Conservation (phyloP, 2,797 vertebrate genomes). For the Taeniopygia guttata region DNA sequence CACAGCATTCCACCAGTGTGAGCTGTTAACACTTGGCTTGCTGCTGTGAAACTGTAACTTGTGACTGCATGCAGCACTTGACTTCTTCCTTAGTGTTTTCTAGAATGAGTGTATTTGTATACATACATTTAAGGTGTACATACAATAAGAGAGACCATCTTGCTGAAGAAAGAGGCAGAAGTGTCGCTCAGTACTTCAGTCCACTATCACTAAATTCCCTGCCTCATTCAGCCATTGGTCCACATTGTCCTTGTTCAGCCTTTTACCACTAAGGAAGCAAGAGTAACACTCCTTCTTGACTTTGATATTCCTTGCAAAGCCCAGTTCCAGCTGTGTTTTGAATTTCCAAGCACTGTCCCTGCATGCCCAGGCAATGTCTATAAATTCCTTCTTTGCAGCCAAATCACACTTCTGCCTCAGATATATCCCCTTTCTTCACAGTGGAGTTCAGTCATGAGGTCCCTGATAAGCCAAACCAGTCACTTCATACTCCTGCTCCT, state of each 20-base stretch:
- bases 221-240: accelerated
- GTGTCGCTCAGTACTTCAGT: background rate
- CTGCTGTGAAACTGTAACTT: background rate
- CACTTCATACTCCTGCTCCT: background rate
- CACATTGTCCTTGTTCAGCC: background rate
- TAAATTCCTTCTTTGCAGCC: background rate
- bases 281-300: background rate
- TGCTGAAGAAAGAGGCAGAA: background rate
- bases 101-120: background rate
- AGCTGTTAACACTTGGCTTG: background rate
- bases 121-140: background rate
- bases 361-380: background rate
- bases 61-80: background rate
- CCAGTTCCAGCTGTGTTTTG: background rate
- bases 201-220: background rate
- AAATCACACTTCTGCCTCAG: background rate
- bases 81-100: background rate
- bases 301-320: background rate
- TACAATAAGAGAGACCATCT: background rate
- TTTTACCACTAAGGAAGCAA: background rate
- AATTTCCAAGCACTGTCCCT: background rate
- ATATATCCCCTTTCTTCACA: background rate
- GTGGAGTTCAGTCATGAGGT: background rate
- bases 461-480: background rate
- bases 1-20: background rate